Conservation (phyloP, 2,888 invertebrate species). For the Caenorhabditis afra region DNA sequence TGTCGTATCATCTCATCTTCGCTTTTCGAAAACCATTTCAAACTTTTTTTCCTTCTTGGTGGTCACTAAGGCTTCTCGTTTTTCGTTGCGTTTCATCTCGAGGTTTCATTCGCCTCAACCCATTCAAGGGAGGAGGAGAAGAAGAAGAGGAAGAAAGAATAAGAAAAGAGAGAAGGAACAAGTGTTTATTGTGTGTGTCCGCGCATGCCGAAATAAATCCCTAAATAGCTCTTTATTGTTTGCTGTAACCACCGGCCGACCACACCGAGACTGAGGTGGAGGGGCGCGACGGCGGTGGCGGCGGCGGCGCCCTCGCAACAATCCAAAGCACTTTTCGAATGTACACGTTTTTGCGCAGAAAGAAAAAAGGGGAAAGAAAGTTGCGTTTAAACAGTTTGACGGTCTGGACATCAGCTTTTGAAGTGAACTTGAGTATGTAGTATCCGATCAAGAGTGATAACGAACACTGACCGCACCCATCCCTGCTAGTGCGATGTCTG, state of each 20-base stretch:
- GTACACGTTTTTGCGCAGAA: conserved; percentile 26
- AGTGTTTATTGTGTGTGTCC: conserved; percentile 56
- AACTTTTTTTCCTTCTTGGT: conserved; percentile 19
- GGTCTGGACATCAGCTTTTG: too few species aligned
- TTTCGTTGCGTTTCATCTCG: background rate
- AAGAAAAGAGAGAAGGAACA: conserved; percentile 11
- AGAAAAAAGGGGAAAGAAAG: conserved; percentile 18
- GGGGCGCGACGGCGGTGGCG: conserved; percentile 13
- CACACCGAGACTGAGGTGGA: background rate
- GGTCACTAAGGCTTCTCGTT: background rate
- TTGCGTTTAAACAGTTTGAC: conserved; percentile 9
- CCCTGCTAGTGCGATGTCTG: background rate
- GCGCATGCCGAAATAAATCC: conserved; percentile 58
- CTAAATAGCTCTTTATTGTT: conserved; percentile 58
- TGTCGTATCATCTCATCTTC: background rate
- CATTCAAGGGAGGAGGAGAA: background rate
- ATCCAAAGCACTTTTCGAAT: conserved; percentile 31
- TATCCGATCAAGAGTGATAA: too few species aligned
- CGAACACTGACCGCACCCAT: conserved; percentile 15
- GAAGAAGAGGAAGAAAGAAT: conserved; percentile 1
- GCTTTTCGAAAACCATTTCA: background rate
- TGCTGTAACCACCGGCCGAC: conserved; percentile 40
- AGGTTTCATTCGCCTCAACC: too few species aligned
- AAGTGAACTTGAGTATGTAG: too few species aligned
- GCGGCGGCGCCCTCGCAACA: background rate